These are phyloP conservation scores for Bellardia pandia DNA, from an alignment of 2,888 invertebrate genomes.

Conservation along the genomic window DNA sequence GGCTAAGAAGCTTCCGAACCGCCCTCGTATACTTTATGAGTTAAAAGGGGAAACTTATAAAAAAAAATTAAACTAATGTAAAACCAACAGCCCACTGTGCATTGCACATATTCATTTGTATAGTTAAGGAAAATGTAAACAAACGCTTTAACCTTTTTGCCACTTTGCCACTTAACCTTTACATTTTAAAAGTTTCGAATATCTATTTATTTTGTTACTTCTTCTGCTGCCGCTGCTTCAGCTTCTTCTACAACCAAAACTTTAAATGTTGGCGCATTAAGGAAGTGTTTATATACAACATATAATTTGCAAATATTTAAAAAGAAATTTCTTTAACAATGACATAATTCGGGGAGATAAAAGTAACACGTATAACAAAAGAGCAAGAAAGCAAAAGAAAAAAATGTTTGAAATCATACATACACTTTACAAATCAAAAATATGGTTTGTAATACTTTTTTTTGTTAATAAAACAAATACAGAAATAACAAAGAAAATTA, in stretches of 20 bases:
- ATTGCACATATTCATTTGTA: slow-evolving; percentile 4
- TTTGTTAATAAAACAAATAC: slow-evolving; percentile 3
- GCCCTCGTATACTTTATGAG: no score
- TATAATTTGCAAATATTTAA: slow-evolving; percentile 49
- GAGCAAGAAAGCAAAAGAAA: not conserved
- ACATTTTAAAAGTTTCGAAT: slow-evolving; percentile 72
- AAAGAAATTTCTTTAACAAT: slow-evolving; percentile 62
- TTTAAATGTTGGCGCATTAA: slow-evolving; percentile 59
- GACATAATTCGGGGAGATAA: slow-evolving; percentile 44
- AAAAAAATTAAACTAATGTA: no score
- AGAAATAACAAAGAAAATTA: not conserved
- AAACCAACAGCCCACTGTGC: slow-evolving; percentile 39
- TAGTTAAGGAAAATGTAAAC: slow-evolving; percentile 23
- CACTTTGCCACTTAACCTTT: slow-evolving; percentile 82
- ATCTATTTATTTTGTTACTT: slow-evolving; percentile 19
- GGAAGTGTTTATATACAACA: slow-evolving; percentile 60
- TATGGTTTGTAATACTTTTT: not conserved
- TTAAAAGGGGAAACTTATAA: no score
- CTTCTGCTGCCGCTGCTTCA: not conserved
- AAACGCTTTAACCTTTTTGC: slow-evolving; percentile 81
- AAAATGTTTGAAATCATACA: slow-evolving; percentile 11
- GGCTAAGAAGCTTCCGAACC: no score
- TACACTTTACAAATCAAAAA: slow-evolving; percentile 45
- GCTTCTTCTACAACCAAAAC: slow-evolving; percentile 27
- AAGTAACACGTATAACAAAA: slow-evolving; percentile 27